Conservation (phyloP, 2,888 invertebrate genomes). For the Oligia strigilis region DNA sequence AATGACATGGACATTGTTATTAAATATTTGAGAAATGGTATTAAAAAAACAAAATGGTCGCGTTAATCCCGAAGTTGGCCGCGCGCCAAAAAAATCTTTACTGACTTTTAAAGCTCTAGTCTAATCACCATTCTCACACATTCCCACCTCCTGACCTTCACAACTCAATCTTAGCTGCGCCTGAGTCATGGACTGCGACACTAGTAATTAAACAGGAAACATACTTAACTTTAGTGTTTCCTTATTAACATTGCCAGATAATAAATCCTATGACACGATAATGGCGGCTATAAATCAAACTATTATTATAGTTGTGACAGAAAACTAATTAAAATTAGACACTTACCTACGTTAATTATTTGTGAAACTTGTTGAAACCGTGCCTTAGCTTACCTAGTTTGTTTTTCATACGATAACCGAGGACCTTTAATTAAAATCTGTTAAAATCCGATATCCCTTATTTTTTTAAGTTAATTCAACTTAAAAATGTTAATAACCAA, state of each 20-base stretch:
- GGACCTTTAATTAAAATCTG: not conserved
- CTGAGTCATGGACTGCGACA: conserved; percentile 38
- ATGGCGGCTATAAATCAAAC: conserved; percentile 37
- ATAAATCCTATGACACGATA: conserved; percentile 42
- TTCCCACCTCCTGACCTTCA: conserved; percentile 32
- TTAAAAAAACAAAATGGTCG: too few species aligned
- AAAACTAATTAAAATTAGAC: conserved; percentile 32
- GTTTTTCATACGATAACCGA: not conserved
- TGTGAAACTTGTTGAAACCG: not conserved
- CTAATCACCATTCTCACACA: not conserved
- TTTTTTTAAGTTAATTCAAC: too few species aligned
- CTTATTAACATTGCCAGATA: conserved; percentile 53
- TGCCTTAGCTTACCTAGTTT: not conserved
- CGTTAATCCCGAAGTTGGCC: too few species aligned
- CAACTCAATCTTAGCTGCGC: conserved; percentile 7
- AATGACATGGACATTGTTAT: too few species aligned
- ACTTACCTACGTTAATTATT: conserved; percentile 1
- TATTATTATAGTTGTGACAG: conserved; percentile 18
- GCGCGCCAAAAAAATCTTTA: too few species aligned
- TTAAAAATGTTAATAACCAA: too few species aligned
- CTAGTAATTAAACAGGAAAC: conserved; percentile 52
- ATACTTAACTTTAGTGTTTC: conserved; percentile 36
- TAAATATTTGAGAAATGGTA: too few species aligned
- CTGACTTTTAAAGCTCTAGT: not conserved
- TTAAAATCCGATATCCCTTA: not conserved